A percentile compares a stretch with the other conserved stretches of the same genome.
Conservation (phyloP, 2,888 invertebrate species). For the Nipponacmea schrenckii region DNA sequence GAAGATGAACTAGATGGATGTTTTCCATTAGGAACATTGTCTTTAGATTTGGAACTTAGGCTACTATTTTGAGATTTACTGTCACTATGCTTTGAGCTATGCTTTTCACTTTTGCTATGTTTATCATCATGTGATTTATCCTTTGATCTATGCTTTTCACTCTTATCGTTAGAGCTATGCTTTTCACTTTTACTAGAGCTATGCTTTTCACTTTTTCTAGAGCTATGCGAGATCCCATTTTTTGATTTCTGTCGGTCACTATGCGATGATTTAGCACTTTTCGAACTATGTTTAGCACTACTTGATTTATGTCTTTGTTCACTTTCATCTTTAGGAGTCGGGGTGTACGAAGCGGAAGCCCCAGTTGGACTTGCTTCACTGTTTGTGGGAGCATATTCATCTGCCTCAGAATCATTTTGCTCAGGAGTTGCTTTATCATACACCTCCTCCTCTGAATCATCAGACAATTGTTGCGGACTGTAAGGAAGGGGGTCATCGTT, state of each 20-base stretch:
- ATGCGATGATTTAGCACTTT: neutral
- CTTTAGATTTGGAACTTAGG: neutral
- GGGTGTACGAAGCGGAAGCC: neutral
- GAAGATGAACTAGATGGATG: too few relatives aligned
- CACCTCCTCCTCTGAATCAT: neutral
- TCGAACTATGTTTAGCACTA: constrained; percentile 7
- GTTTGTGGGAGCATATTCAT: neutral
- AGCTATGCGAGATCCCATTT: neutral
- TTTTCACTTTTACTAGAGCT: neutral
- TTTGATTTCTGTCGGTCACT: neutral
- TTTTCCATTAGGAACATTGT: too few relatives aligned
- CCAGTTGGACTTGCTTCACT: neutral
- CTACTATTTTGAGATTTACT: constrained; percentile 2
- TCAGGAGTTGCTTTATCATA: neutral
- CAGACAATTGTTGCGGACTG: neutral
- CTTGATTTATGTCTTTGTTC: neutral
- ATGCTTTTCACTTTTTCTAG: neutral
- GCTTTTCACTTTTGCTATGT: neutral
- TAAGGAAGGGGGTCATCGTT: neutral
- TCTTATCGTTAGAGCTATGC: neutral
- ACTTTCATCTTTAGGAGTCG: neutral
- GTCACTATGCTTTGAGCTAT: constrained; percentile 4
- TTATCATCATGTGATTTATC: constrained; percentile 1
- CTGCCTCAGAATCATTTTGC: neutral
- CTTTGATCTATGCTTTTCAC: neutral